Conservation (phyloP, 1,140 invertebrate genomes). For the Anthonomus grandis region DNA sequence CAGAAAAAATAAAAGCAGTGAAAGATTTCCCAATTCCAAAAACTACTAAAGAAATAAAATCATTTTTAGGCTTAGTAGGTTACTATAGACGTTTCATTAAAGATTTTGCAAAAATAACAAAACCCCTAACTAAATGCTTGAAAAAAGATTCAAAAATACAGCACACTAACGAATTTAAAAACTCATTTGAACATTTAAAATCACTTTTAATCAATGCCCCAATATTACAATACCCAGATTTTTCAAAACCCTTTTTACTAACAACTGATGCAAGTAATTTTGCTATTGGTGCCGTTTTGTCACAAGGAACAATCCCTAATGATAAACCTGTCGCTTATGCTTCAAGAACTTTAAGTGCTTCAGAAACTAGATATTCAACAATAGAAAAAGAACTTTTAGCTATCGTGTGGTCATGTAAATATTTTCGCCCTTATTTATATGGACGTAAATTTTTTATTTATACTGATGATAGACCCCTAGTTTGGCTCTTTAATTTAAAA, state of each 20-base stretch:
- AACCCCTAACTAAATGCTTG: constrained; percentile 33
- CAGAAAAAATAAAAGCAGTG: constrained; percentile 24
- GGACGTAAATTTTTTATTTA: constrained; percentile 26
- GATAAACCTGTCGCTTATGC: constrained; percentile 37
- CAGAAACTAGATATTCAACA: too few species aligned
- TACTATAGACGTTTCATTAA: constrained; percentile 16
- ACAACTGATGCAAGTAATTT: too few species aligned
- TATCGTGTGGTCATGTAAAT: constrained; percentile 36
- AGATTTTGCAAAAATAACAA: constrained; percentile 38
- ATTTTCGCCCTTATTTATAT: constrained; percentile 32
- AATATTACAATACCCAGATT: too few species aligned
- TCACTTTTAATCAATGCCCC: too few species aligned
- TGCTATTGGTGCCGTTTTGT: too few species aligned
- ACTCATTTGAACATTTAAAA: constrained; percentile 14
- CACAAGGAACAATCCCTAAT: constrained; percentile 16
- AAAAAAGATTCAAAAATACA: too few species aligned
- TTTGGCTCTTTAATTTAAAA: constrained; percentile 45
- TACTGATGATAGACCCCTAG: constrained; percentile 29
- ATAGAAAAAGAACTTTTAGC: constrained; percentile 45
- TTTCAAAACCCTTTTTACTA: constrained; percentile 41
- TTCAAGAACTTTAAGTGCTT: too few species aligned
- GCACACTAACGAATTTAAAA: too few species aligned
- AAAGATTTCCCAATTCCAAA: constrained; percentile 17
- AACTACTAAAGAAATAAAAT: constrained; percentile 25
- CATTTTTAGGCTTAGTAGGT: constrained; percentile 10